Base-by-base conservation (phyloP, 64 coral and sea anemone species). In the Exaiptasia diaphana region DNA sequence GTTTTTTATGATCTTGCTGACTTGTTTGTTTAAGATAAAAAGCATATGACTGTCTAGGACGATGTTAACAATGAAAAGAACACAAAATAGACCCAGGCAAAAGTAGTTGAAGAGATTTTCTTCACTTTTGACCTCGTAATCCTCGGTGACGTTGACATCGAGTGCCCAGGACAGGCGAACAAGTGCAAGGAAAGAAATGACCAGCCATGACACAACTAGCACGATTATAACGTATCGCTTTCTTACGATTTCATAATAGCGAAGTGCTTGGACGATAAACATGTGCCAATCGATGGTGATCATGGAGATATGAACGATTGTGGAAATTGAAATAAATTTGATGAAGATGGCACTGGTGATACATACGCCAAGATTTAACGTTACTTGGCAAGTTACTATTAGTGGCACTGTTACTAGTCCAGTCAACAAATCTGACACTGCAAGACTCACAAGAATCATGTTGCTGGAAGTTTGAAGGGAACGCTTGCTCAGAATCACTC, bases 261-360 rank as follows among this genome's bases (percentile, higher is more conserved):
- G 58, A 39, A 87, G 31, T 0, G 84, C 73, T 37, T 75, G 71
- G 35, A 69, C 46, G 36, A 78, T 87, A 15, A 77, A 78, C 4
- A 87, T 65, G 53, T 87, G 71, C 34, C 84, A 70, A 57, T 87
- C 84, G 30, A 74, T 62, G 4, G 84, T 87, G 72, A 87, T 87
- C 1, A 78, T 62, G 10, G 62, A 38, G 61, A 87, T 87, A 61
- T 87, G 84, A 3, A 77, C 33, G n/a, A 87, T 64, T 17, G 84
- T 87, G 2, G 73, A 78, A 41, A 78, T 27, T 41, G 73, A 62
- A 17, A 78, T 68, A 44, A 87, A 87, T 14, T 43, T 87, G 29
- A 50, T 42, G 25, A 87, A 78, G 29, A 44, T 87, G 60, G n/a
- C 50, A 17, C 58, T 52, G 34, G 60, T 54, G 12, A 67, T 12